Percentiles rank a stretch among this genome's conserved stretches.
Evolutionary conservation across 2,888 invertebrate genomes (phyloP).

Genomic region (Rhynchonema sp.): DNA sequence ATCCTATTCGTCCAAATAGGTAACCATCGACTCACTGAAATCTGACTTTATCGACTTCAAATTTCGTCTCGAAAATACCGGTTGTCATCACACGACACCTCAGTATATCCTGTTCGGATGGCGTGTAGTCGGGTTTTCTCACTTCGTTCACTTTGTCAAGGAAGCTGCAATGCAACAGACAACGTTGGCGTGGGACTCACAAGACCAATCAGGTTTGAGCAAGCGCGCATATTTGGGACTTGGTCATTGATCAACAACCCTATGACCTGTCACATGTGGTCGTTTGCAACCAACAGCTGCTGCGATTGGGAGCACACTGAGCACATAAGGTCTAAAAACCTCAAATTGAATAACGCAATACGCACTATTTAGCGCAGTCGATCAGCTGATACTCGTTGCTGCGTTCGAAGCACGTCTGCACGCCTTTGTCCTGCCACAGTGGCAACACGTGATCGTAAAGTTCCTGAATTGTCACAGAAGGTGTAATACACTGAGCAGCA

Average conservation of each 20-base stretch:
- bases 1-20: too few relatives aligned
- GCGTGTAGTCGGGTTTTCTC: constrained; percentile 86
- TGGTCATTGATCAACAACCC: too few relatives aligned
- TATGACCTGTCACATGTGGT: too few relatives aligned
- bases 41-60: constrained; percentile 99
- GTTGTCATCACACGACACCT: constrained; percentile 99
- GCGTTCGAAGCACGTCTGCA: constrained; percentile 85
- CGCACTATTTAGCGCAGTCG: constrained; percentile 93
- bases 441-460: constrained; percentile 96
- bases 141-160: constrained; percentile 87
- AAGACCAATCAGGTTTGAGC: too few relatives aligned
- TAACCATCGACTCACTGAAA: constrained; percentile 98
- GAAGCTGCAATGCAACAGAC: constrained; percentile 66
- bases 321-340: too few relatives aligned
- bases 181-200: too few relatives aligned
- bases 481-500: neutral
- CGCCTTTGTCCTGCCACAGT: constrained; percentile 91
- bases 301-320: too few relatives aligned
- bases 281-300: too few relatives aligned
- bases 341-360: too few relatives aligned
- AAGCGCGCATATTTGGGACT: too few relatives aligned
- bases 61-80: constrained; percentile 99
- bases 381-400: constrained; percentile 99
- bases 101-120: constrained; percentile 96
- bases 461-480: constrained; percentile 42